phyloP scores from a whole-genome alignment of 2,888 invertebrate genomes.

The Sarcophaga carnaria region DNA sequence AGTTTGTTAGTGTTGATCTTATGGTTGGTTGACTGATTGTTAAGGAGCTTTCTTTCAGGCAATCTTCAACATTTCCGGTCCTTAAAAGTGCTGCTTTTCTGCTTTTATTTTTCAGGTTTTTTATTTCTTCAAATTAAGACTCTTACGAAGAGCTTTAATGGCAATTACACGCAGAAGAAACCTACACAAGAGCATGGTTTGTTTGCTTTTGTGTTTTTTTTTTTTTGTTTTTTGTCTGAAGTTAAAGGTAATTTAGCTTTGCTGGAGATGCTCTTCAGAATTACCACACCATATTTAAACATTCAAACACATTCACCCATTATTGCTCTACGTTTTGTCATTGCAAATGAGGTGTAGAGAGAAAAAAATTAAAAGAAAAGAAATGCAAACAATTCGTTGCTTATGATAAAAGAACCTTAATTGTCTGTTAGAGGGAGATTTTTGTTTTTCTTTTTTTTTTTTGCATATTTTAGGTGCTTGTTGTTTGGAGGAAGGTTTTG shows the following conservation, averaged over 20 bases:
- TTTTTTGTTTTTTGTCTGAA: slow-evolving; percentile 17
- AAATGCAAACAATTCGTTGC: slow-evolving; percentile 22
- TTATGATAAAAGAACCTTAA: background rate
- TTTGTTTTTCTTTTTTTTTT: background rate
- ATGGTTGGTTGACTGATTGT: slow-evolving; percentile 10
- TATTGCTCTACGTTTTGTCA: background rate
- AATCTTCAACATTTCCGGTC: slow-evolving; percentile 65
- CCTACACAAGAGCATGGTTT: slow-evolving; percentile 18
- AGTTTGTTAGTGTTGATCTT: slow-evolving; percentile 19
- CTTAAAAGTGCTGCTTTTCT: slow-evolving; percentile 23
- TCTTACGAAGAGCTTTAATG: slow-evolving; percentile 26
- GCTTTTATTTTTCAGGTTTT: background rate
- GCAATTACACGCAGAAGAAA: background rate
- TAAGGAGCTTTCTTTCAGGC: slow-evolving; percentile 43
- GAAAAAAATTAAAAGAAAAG: background rate
- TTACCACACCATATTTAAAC: slow-evolving; percentile 14
- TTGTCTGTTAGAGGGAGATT: background rate
- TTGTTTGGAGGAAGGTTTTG: background rate
- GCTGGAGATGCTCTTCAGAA: slow-evolving; percentile 34
- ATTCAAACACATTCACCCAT: background rate
- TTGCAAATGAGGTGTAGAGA: background rate
- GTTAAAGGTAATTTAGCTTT: slow-evolving; percentile 61
- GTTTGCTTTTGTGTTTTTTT: slow-evolving; percentile 15
- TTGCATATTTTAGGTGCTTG: slow-evolving; percentile 3
- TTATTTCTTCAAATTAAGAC: slow-evolving; percentile 18